phyloP scores from a whole-genome alignment of 2,888 invertebrate genomes.

The Dynastes grantii region DNA sequence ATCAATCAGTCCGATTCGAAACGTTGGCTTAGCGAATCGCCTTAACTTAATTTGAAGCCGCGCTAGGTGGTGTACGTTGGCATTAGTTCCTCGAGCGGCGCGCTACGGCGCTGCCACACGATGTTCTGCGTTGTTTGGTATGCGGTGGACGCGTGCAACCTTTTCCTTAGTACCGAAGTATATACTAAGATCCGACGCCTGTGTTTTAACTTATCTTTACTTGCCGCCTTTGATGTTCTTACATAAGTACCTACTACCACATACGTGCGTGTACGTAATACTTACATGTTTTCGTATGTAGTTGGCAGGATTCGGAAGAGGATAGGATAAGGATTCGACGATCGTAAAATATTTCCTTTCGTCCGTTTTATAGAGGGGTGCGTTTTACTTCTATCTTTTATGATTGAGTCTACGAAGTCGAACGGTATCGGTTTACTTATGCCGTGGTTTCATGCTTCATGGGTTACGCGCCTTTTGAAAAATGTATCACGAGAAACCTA shows the following conservation, averaged over 20 bases:
- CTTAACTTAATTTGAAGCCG: conserved; percentile 60
- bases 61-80: conserved; percentile 52
- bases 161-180: background rate
- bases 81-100: conserved; percentile 53
- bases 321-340: background rate
- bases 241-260: too few relatives aligned
- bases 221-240: too few relatives aligned
- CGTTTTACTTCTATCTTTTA: conserved; percentile 22
- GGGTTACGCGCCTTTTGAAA: too few relatives aligned
- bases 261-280: background rate
- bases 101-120: background rate
- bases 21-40: conserved; percentile 57
- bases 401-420: background rate
- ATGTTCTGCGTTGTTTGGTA: conserved; percentile 4
- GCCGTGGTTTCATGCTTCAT: background rate
- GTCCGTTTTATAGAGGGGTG: background rate
- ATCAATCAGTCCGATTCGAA: conserved; percentile 57
- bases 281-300: background rate
- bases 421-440: background rate
- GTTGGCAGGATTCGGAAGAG: background rate
- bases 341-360: conserved; percentile 29
- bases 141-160: background rate
- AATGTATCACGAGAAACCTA: too few relatives aligned
- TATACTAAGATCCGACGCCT: background rate
- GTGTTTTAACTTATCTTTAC: background rate